phyloP scores from a whole-genome alignment of 2,888 invertebrate species.

The Tromatobia lineatoria region DNA sequence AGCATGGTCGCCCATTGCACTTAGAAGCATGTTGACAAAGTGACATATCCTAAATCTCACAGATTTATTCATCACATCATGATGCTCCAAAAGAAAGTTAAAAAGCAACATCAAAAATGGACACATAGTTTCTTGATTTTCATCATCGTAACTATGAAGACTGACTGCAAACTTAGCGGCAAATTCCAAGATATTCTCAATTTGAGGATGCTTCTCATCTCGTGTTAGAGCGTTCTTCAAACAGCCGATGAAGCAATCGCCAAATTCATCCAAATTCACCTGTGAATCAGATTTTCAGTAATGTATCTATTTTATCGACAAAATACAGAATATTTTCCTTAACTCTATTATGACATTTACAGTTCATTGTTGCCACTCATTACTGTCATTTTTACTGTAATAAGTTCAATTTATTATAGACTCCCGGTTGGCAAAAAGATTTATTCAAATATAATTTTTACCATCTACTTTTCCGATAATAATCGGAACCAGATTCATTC shows the following conservation, averaged over 20 bases:
- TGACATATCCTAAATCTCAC: constrained; percentile 92
- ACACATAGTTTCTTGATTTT: constrained; percentile 85
- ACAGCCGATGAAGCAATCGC: constrained; percentile 81
- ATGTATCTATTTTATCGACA: background rate
- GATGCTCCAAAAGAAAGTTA: constrained; percentile 87
- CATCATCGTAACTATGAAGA: constrained; percentile 83
- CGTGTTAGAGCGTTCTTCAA: constrained; percentile 81
- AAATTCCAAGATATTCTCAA: constrained; percentile 90
- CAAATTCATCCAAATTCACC: constrained; percentile 88
- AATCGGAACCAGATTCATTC: too few relatives aligned
- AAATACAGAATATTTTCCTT: background rate
- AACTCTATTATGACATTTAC: too few relatives aligned
- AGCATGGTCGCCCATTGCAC: constrained; percentile 91
- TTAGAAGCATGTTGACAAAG: constrained; percentile 91
- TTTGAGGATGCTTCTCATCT: constrained; percentile 89
- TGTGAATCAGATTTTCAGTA: constrained; percentile 79
- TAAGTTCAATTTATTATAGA: too few relatives aligned
- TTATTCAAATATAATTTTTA: too few relatives aligned
- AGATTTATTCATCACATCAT: constrained; percentile 84
- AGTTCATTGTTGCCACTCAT: too few relatives aligned
- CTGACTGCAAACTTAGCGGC: constrained; percentile 90
- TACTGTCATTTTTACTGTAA: too few relatives aligned
- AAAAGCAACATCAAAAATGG: constrained; percentile 88
- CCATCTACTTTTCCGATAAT: too few relatives aligned
- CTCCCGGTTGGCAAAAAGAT: too few relatives aligned